Percentiles rank a stretch among this genome's conserved stretches.
Evolutionary conservation across 2,888 invertebrate genomes (phyloP).

Genomic region (Eilema depressum): DNA sequence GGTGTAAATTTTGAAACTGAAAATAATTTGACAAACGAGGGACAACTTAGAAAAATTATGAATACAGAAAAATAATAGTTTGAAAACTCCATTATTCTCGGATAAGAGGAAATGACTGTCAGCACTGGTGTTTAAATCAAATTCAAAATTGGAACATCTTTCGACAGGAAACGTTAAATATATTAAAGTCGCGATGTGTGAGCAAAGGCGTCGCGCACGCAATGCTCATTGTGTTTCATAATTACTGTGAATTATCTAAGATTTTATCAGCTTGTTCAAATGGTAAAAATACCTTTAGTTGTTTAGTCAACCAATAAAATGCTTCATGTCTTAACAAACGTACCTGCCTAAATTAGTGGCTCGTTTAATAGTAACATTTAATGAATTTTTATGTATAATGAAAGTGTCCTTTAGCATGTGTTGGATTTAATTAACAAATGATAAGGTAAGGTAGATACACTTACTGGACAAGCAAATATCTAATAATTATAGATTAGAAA

Average conservation of each 20-base stretch:
- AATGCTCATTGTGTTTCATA: conserved; percentile 61
- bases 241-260: conserved; percentile 41
- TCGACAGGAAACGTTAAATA: conserved; percentile 82
- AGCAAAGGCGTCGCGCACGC: conserved; percentile 65
- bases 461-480: background rate
- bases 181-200: conserved; percentile 71
- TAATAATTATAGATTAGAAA: conserved; percentile 23
- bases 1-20: conserved; percentile 40
- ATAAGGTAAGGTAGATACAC: background rate
- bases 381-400: background rate
- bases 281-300: background rate
- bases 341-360: background rate
- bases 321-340: background rate
- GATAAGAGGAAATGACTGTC: conserved; percentile 83
- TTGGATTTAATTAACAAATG: background rate
- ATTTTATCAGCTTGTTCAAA: conserved; percentile 1
- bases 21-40: conserved; percentile 67
- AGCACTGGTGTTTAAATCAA: conserved; percentile 80
- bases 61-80: conserved; percentile 65
- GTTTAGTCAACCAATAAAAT: background rate
- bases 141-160: conserved; percentile 85
- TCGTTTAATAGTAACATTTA: background rate
- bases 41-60: conserved; percentile 58
- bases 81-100: conserved; percentile 67
- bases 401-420: background rate